A percentile compares a stretch with the other conserved stretches of the same genome.
Conservation (phyloP, 2,113 vertebrate genomes). For the Brachyistius frenatus region DNA sequence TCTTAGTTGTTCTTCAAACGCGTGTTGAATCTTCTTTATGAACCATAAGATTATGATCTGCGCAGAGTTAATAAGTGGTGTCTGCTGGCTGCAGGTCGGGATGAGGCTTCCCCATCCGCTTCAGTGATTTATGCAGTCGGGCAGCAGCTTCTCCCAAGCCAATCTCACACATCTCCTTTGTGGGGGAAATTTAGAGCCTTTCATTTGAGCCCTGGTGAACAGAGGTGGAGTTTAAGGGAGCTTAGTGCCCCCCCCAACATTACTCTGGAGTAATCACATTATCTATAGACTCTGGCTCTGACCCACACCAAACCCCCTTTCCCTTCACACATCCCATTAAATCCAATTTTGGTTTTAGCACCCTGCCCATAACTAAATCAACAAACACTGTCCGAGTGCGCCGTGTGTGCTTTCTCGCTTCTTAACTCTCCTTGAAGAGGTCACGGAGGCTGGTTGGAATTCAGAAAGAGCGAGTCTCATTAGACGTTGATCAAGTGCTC, state of each 20-base stretch:
- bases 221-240: slow-evolving; percentile 56
- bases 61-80: slow-evolving; percentile 53
- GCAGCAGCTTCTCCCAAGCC: slow-evolving; percentile 58
- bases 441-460: slow-evolving; percentile 27
- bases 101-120: slow-evolving; percentile 15
- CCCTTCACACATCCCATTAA: slow-evolving; percentile 54
- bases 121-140: slow-evolving; percentile 67
- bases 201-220: slow-evolving; percentile 42
- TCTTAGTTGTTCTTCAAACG: too few relatives aligned
- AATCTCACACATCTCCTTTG: slow-evolving; percentile 72
- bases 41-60: slow-evolving; percentile 27
- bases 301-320: slow-evolving; percentile 39
- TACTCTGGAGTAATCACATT: slow-evolving; percentile 73
- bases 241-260: slow-evolving; percentile 47
- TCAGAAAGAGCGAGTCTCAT: slow-evolving; percentile 26
- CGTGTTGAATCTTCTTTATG: slow-evolving; percentile 7
- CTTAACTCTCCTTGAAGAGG: slow-evolving; percentile 51
- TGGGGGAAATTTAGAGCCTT: slow-evolving; percentile 63
- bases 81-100: slow-evolving; percentile 32
- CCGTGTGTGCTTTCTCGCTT: slow-evolving; percentile 35
- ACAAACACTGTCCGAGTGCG: slow-evolving; percentile 25
- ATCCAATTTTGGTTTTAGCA: slow-evolving; percentile 67
- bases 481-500: slow-evolving; percentile 19
- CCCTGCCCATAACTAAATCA: slow-evolving; percentile 62
- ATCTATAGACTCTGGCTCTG: slow-evolving; percentile 57